Evolutionary conservation across 2,797 vertebrate species (phyloP), one percentile per base, ranked within the genome.

Genomic region (Sparus aurata): DNA sequence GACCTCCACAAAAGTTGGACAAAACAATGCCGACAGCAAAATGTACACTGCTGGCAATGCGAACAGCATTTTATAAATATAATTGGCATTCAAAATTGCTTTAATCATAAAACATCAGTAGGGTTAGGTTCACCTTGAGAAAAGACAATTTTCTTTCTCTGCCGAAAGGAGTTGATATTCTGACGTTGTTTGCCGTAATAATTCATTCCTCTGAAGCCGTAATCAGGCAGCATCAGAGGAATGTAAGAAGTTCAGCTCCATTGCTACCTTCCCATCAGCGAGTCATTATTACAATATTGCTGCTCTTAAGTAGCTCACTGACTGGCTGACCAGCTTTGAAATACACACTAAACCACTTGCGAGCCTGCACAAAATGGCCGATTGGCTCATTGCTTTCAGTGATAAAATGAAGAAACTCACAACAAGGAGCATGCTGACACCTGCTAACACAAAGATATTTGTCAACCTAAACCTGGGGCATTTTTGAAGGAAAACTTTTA

Each of bases 201-300:
- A 96, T 96, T 87, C 96, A 95, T 95, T 96, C 90, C 83, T 93
- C 96, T 95, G 95, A 96, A 96, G 95, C 96, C 94, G 94, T 95
- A 93, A 96, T 96, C 96, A 97, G 95, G 95, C 97, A 94, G 93
- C 91, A 89, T 96, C 95, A 96, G 96, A 97, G 96, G 95, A 97
- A 96, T 96, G 96, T 92, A 94, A 96, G 95, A 95, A 96, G 97
- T 98, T 98, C 96, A 95, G 96, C 96, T 96, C 95, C 96, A 97
- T 96, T 97, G 96, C 96, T 94, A 95, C 93, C 96, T 95, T 95
- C 96, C 96, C 97, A 97, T 98, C 97, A 97, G 95, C 93, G 93
- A 95, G 96, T 96, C 96, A 96, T 98, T 97, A 98, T 97, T 97
- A 97, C 96, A 97, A 96, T 96, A 96, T 95, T 95, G 94, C 96